Conservation (phyloP, 2,888 invertebrate genomes). For the Ellobium chinense region DNA sequence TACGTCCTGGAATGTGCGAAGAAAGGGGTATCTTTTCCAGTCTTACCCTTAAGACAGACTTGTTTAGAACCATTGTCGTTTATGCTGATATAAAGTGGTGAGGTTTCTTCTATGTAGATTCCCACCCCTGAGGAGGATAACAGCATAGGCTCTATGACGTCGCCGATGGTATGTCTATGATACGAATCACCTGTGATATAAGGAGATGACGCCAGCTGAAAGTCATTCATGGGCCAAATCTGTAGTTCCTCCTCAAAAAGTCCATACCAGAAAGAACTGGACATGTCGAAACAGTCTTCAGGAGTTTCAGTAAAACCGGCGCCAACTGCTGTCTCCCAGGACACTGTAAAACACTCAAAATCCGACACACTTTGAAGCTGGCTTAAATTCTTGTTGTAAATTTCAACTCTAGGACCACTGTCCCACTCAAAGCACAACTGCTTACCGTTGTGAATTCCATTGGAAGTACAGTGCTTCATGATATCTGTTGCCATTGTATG, state of each 20-base stretch:
- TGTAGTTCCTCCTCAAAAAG: conserved; percentile 36
- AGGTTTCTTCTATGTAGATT: conserved; percentile 83
- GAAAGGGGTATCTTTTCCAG: conserved; percentile 61
- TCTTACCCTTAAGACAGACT: conserved; percentile 56
- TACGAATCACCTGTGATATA: conserved; percentile 57
- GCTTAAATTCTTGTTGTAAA: background rate
- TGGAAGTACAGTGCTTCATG: too few species aligned
- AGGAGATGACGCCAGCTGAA: conserved; percentile 46
- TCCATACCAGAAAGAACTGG: conserved; percentile 40
- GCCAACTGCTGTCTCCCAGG: background rate
- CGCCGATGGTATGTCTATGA: conserved; percentile 67
- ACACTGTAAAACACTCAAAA: conserved; percentile 19
- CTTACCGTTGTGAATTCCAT: too few species aligned
- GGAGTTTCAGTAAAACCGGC: background rate
- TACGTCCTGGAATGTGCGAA: conserved; percentile 54
- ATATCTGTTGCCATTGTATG: too few species aligned
- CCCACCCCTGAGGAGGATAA: conserved; percentile 86
- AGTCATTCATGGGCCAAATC: conserved; percentile 47
- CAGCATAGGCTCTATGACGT: conserved; percentile 81
- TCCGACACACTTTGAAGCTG: background rate
- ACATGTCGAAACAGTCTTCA: conserved; percentile 48
- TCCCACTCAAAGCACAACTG: conserved; percentile 20
- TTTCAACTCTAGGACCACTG: conserved; percentile 1
- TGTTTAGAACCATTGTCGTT: conserved; percentile 81
- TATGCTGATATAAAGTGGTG: conserved; percentile 89